A percentile compares a stretch with the other conserved stretches of the same genome.
Conservation (phyloP, 2,113 vertebrate species). For the Caretta caretta region DNA sequence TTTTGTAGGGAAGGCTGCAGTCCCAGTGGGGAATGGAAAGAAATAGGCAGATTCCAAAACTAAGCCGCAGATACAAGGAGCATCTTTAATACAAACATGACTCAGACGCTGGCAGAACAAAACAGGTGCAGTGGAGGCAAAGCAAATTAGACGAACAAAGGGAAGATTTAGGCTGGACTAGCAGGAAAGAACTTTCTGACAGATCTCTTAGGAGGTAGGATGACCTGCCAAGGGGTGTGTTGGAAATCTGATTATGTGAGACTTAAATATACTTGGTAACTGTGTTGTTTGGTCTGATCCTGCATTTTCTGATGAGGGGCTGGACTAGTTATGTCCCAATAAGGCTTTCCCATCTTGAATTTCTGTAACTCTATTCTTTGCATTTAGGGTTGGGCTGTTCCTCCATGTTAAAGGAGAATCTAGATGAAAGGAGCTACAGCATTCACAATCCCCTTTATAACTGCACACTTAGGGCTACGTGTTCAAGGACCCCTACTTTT, state of each 20-base stretch:
- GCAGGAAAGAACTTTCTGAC: neutral
- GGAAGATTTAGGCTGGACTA: neutral
- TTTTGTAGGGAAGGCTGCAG: neutral
- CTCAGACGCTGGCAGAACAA: neutral
- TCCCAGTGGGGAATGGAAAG: accelerated
- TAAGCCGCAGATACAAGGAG: neutral
- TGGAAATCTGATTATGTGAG: neutral
- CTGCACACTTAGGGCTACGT: too few relatives aligned
- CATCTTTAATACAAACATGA: neutral
- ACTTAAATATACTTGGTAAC: neutral
- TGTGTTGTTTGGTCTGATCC: neutral
- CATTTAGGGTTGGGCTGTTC: neutral
- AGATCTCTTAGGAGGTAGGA: neutral
- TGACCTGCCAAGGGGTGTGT: neutral
- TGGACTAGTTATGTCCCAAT: neutral
- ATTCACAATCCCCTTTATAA: too few relatives aligned
- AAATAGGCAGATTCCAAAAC: neutral
- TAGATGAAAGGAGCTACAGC: neutral
- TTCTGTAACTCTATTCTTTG: neutral
- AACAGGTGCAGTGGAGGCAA: neutral
- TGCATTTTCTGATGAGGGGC: neutral
- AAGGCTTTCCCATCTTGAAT: neutral
- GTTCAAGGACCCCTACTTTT: too few relatives aligned
- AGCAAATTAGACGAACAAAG: neutral
- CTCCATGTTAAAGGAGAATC: neutral